A percentile compares a stretch with the other conserved stretches of the same genome.
Evolutionary conservation across 1,140 invertebrate species (phyloP).

Genomic region (Sitodiplosis mosellana): DNA sequence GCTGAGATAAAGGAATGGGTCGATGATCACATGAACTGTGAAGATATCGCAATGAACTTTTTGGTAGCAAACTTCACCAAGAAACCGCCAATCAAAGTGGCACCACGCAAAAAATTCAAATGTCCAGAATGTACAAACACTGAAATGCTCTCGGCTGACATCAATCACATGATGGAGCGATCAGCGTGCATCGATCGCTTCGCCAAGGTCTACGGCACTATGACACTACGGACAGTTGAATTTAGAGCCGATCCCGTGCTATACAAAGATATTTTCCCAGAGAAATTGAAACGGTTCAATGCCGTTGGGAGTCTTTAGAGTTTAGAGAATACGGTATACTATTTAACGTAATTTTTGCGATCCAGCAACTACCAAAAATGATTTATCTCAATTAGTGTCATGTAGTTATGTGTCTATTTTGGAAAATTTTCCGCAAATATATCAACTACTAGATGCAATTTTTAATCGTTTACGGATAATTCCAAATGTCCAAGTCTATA

Average conservation of each 20-base stretch:
- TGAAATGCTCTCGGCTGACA: constrained; percentile 84
- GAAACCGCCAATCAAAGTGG: constrained; percentile 90
- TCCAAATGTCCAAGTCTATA: no score
- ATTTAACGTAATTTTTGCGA: no score
- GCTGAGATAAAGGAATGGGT: constrained; percentile 65
- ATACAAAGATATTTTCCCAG: constrained; percentile 74
- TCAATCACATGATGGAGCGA: constrained; percentile 81
- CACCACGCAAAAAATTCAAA: constrained; percentile 94
- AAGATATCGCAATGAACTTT: constrained; percentile 92
- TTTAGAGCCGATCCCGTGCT: constrained; percentile 89
- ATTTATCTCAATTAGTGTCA: no score
- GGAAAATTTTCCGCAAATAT: no score
- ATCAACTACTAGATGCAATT: no score
- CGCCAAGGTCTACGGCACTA: constrained; percentile 59
- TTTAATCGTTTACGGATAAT: no score
- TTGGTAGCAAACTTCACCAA: constrained; percentile 76
- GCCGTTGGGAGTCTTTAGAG: constrained; percentile 76
- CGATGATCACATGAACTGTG: constrained; percentile 84
- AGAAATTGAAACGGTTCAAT: constrained; percentile 75
- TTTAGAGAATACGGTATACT: no score
- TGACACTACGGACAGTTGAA: constrained; percentile 78
- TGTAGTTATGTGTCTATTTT: no score
- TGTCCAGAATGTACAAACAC: constrained; percentile 88
- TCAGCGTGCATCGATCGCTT: constrained; percentile 86
- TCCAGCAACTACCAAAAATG: no score